phyloP scores from a whole-genome alignment of 2,113 vertebrate genomes.

The Vombatus ursinus region DNA sequence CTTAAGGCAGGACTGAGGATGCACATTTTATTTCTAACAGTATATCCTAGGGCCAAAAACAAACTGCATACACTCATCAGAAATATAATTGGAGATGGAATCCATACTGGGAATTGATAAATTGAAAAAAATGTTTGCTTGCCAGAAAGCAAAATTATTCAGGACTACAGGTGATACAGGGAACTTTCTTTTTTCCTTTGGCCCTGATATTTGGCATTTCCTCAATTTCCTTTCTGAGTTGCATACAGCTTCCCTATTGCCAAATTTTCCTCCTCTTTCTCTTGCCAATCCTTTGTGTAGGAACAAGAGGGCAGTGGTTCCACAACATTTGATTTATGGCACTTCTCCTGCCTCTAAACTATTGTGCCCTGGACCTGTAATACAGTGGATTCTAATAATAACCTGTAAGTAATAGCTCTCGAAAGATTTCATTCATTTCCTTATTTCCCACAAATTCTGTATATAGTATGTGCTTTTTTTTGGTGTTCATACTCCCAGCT shows the following conservation, averaged over 20 bases:
- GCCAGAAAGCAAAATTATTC: slow-evolving; percentile 11
- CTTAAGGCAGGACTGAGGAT: slow-evolving; percentile 3
- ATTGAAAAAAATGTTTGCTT: slow-evolving; percentile 57
- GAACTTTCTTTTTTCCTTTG: background rate
- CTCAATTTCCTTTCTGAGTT: background rate
- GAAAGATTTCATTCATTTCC: background rate
- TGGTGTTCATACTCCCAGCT: background rate
- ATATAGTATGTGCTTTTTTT: background rate
- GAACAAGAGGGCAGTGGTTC: background rate
- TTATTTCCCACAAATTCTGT: background rate
- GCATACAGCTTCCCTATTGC: background rate
- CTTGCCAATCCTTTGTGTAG: background rate
- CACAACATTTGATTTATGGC: slow-evolving; percentile 9
- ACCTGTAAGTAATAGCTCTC: background rate
- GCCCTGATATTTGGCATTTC: background rate
- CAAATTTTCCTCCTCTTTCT: background rate
- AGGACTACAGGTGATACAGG: background rate
- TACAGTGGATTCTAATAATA: background rate
- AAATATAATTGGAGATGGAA: slow-evolving; percentile 16
- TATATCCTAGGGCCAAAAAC: slow-evolving; percentile 8
- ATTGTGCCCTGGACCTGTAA: background rate
- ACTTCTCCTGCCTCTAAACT: background rate
- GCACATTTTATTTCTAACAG: slow-evolving; percentile 46
- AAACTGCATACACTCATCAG: slow-evolving; percentile 32
- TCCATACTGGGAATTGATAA: slow-evolving; percentile 12